Percentiles rank a stretch among this genome's conserved stretches.
phyloP scores from a whole-genome alignment of 2,888 invertebrate genomes.

The Pemphredon lugubris region DNA sequence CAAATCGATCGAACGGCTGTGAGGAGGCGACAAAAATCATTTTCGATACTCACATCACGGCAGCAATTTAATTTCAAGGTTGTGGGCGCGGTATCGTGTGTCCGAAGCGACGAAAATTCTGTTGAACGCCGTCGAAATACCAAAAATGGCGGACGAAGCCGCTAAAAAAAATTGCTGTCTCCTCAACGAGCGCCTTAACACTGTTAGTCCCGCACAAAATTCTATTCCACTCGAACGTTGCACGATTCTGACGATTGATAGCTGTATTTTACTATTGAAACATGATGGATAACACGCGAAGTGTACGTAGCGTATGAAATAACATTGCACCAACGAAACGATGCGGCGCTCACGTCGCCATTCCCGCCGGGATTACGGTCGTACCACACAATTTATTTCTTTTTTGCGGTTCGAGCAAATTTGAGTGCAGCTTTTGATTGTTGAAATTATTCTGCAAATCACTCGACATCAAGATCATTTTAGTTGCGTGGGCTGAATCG shows the following conservation, averaged over 20 bases:
- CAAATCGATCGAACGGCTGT: neutral
- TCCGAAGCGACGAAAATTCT: constrained; percentile 17
- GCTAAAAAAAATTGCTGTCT: constrained; percentile 27
- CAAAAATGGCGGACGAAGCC: constrained; percentile 57
- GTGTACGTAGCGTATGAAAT: constrained; percentile 23
- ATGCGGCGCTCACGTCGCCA: constrained; percentile 45
- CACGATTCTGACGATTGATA: neutral
- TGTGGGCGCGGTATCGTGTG: constrained; percentile 11
- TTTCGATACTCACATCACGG: constrained; percentile 57
- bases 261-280: constrained; percentile 19
- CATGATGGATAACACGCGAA: constrained; percentile 25
- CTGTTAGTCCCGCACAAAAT: constrained; percentile 10
- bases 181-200: constrained; percentile 7
- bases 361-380: constrained; percentile 40
- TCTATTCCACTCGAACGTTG: neutral
- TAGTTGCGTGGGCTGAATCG: too few species aligned
- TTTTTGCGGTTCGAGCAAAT: neutral
- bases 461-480: too few species aligned
- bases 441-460: too few species aligned
- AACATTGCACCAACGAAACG: constrained; percentile 32
- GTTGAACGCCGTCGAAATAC: constrained; percentile 36
- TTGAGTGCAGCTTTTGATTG: neutral
- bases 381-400: neutral
- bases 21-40: too few species aligned
- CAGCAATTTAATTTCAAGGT: neutral